Evolutionary conservation across 2,888 invertebrate species (phyloP), one percentile per base, ranked within the genome.

Genomic region (Deilephila elpenor): DNA sequence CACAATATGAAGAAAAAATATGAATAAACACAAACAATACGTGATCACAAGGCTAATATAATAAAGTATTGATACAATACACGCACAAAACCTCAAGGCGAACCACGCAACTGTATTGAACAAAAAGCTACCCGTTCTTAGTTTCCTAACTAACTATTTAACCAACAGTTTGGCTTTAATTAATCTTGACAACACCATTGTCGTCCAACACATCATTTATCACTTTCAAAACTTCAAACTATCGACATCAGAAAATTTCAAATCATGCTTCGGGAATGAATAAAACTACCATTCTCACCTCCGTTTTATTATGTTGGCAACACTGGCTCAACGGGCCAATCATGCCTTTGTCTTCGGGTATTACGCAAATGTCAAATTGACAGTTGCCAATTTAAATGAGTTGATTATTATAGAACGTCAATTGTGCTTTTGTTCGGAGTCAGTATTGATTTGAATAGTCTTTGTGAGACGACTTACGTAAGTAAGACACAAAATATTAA

Each of bases 131-230:
- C 89, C 84, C 88, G 86, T 84, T 88, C 86, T 87, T 80, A 80
- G 80, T 88, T 87, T 84, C 86, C 82, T 93, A 93, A 93, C 93
- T 91, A 93, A 91, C 92, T 93, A 92, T 93, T 93, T 93, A 91
- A 88, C 87, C 84, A 90, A 91, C 89, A 89, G 87, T 89, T 88
- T 83, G 86, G 78, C 89, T 92, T 91, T 94, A 93, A 94, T 94
- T 94, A 93, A 92, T 91, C 93, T 90, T 91, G 93, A 94, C 93
- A 93, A 85, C 88, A 81, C 83, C 80, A 86, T 91, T 93, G 91
- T 93, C 76, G 76, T 86, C 86, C 82, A 83, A 86, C 83, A 86
- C 86, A 92, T 90, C 93, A 94, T 94, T 94, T 90, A 94, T 94
- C 93, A 94, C 83, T 86, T 88, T 91, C 89, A 87, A 67, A 89